Base-by-base conservation (phyloP, 2,797 vertebrate species). In the Alosa sapidissima region DNA sequence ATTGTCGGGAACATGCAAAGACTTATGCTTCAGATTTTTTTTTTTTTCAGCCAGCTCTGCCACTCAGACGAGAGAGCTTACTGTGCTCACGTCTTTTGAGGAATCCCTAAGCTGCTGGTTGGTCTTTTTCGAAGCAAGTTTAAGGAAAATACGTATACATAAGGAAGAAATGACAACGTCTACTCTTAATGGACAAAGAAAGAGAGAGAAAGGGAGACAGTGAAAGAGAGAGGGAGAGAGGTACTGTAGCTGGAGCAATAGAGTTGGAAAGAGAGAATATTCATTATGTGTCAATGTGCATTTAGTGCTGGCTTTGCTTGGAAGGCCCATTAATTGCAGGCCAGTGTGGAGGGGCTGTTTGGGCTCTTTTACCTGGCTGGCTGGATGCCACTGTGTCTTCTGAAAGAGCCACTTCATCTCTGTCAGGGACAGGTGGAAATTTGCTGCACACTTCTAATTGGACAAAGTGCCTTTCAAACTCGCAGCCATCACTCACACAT, bases 321-420 rank as follows among this genome's bases (percentile, higher is more conserved):
- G 95, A 94, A 97, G 96, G 96, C 95, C 97, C 96, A 96, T 97
- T 98, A 97, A 96, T 97, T 97, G 96, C 94, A 93, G 94, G 94
- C 95, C 96, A 96, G 96, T 96, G 93, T 83, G 93, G 91, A 87
- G 93, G 93, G 93, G 87, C 92, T 94, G 91, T 93, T 95, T 96
- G 95, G 96, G 92, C 95, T 96, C 94, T 93, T 92, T 93, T 89
- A 89, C 91, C 95, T 97, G 97, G 97, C 96, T 97, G 97, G 97
- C 96, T 62, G 87, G 0, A 81, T 91, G 95, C 97, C 97, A 96
- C 92, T 0, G 84, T 90, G 89, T 96, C 96, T 95, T 95, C 96
- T 96, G 94, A 96, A 96, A 96, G 96, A 96, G 95, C 95, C 94
- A 95, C 96, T 97, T 97, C 95, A 96, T 98, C 97, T 97, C 95